Conservation (phyloP, 2,888 invertebrate species). For the Nezara viridula region DNA sequence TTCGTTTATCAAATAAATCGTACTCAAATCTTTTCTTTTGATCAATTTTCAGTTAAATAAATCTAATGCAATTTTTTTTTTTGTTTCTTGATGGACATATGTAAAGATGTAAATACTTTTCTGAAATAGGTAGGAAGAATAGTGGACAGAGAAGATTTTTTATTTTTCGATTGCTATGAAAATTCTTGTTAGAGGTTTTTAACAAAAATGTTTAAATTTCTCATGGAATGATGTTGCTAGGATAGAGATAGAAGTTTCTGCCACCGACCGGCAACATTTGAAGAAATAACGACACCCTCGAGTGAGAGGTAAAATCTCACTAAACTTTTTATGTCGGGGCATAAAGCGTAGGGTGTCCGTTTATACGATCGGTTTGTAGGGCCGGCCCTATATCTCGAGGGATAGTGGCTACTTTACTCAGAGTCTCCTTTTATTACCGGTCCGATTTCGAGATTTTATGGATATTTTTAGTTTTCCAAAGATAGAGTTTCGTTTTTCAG, state of each 20-base stretch:
- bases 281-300: neutral
- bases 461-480: neutral
- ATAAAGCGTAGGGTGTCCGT: neutral
- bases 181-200: too few species aligned
- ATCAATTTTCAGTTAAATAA: too few species aligned
- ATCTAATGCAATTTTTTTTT: too few species aligned
- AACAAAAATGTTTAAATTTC: too few species aligned
- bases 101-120: too few species aligned
- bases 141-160: too few species aligned
- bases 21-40: too few species aligned
- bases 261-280: neutral
- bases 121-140: too few species aligned
- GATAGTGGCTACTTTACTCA: neutral
- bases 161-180: too few species aligned
- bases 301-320: conserved; percentile 1
- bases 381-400: neutral
- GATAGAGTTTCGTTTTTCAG: neutral
- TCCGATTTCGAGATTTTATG: neutral
- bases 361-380: neutral
- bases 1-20: too few species aligned
- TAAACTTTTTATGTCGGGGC: neutral
- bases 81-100: too few species aligned
- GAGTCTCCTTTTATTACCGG: neutral
- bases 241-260: neutral
- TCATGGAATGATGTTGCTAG: neutral